These are phyloP conservation scores for Heterochromis multidens DNA, from an alignment of 2,113 vertebrate species.

Conservation along the genomic window DNA sequence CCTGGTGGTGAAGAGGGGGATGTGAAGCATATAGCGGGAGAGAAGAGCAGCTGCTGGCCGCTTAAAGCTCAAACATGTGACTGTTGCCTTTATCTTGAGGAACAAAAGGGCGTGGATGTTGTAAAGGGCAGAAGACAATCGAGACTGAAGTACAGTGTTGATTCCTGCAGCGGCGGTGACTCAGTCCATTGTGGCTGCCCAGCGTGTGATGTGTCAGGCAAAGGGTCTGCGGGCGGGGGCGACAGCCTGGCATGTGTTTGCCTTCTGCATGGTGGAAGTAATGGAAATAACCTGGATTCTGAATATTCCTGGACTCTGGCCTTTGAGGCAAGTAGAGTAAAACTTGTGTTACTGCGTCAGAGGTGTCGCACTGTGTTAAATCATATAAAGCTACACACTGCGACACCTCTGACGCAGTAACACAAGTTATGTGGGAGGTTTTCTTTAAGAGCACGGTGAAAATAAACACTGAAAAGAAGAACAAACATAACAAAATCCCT, in stretches of 20 bases:
- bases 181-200: slow-evolving; percentile 67
- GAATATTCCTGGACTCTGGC: neutral
- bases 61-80: slow-evolving; percentile 74
- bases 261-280: neutral
- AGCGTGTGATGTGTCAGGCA: slow-evolving; percentile 66
- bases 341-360: neutral
- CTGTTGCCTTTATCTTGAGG: slow-evolving; percentile 74
- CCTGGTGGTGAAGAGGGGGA: slow-evolving; percentile 38
- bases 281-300: neutral
- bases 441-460: neutral
- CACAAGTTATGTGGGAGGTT: neutral
- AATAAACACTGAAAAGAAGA: neutral
- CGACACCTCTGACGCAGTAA: neutral
- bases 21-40: slow-evolving; percentile 42
- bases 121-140: slow-evolving; percentile 73
- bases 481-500: neutral
- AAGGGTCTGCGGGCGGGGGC: slow-evolving; percentile 34
- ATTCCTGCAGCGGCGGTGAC: slow-evolving; percentile 61
- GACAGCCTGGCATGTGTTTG: slow-evolving; percentile 36
- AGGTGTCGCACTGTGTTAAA: neutral
- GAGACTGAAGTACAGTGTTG: slow-evolving; percentile 70
- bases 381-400: neutral
- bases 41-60: slow-evolving; percentile 74
- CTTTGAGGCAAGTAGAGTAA: neutral
- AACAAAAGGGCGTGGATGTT: slow-evolving; percentile 73